Conservation (phyloP, 35 echinoderm and acorn worm species). For the Lytechinus pictus region DNA sequence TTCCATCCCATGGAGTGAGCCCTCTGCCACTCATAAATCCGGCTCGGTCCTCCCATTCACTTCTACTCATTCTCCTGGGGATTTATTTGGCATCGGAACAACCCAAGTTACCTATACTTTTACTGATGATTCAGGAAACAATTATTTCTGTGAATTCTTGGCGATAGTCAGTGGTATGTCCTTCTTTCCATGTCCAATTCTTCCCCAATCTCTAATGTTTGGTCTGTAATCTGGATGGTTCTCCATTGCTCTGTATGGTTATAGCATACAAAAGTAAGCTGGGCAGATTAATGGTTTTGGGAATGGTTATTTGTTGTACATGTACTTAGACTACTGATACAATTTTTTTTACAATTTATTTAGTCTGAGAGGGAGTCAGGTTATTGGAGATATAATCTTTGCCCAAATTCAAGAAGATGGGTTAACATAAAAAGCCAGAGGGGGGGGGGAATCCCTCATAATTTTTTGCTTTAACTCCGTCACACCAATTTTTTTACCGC, state of each 20-base stretch:
- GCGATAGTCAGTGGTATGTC: constrained; percentile 37
- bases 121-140: constrained; percentile 48
- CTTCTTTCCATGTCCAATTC: background rate
- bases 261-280: too few species aligned
- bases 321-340: too few species aligned
- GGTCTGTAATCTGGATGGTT: background rate
- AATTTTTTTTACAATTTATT: too few species aligned
- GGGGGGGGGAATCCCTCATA: too few species aligned
- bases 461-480: too few species aligned
- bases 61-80: constrained; percentile 23
- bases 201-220: background rate
- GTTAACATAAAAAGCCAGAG: too few species aligned
- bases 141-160: constrained; percentile 27
- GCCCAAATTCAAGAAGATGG: too few species aligned
- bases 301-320: too few species aligned
- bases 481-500: too few species aligned
- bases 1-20: constrained; percentile 59
- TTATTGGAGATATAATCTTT: too few species aligned
- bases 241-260: background rate
- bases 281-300: too few species aligned
- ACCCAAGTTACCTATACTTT: constrained; percentile 55
- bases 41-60: background rate
- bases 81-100: constrained; percentile 35
- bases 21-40: constrained; percentile 47
- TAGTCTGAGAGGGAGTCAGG: too few species aligned